Percentiles rank a stretch among this genome's conserved stretches.
phyloP scores from a whole-genome alignment of 2,797 vertebrate genomes.

The Chrosomus eos region DNA sequence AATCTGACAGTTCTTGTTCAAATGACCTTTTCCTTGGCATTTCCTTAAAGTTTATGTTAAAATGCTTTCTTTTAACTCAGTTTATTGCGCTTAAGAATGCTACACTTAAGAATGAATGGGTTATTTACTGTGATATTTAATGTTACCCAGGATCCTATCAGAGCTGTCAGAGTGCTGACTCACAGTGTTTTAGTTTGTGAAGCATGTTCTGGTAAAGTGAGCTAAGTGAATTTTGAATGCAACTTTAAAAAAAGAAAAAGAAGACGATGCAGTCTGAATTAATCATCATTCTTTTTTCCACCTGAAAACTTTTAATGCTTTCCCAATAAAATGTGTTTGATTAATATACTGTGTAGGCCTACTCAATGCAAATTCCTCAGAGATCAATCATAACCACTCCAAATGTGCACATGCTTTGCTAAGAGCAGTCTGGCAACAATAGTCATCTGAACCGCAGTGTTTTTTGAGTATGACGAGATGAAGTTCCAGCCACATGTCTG shows the following conservation, averaged over 20 bases:
- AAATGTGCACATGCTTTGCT: background rate
- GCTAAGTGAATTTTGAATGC: background rate
- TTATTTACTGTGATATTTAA: conserved; percentile 37
- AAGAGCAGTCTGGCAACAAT: conserved; percentile 4
- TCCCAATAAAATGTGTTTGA: conserved; percentile 5
- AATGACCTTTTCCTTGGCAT: background rate
- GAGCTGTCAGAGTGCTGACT: conserved; percentile 15
- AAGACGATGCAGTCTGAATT: background rate
- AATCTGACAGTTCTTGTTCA: no score
- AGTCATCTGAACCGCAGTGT: background rate
- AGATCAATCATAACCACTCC: background rate
- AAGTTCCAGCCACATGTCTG: background rate
- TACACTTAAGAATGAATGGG: background rate
- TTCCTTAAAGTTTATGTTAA: background rate
- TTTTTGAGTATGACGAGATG: background rate
- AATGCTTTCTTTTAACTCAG: background rate
- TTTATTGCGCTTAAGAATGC: no score
- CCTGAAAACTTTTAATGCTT: background rate
- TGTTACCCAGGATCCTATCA: conserved; percentile 32
- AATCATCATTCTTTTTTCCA: conserved; percentile 15
- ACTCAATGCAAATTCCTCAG: background rate
- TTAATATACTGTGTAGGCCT: background rate
- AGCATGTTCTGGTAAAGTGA: background rate
- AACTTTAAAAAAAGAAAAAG: background rate
- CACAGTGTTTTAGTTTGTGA: conserved; percentile 35